Conservation (phyloP, 2,113 vertebrate genomes). For the Dipodomys stephensi region DNA sequence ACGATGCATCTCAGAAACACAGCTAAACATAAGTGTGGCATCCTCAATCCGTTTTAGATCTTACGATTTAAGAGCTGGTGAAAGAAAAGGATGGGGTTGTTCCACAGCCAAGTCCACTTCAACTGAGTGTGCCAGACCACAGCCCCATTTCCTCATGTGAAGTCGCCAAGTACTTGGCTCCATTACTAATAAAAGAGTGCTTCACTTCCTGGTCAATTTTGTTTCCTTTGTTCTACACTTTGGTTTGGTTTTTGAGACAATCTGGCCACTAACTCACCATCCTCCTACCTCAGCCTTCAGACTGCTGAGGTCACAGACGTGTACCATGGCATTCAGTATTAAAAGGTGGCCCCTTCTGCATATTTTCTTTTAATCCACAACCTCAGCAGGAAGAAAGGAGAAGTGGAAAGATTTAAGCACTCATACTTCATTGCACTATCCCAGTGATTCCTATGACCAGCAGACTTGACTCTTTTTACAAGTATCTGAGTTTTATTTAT, state of each 20-base stretch:
- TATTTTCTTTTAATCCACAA: background rate
- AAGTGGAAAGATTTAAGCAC: background rate
- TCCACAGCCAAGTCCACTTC: background rate
- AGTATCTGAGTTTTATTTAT: background rate
- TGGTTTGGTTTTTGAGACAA: no score
- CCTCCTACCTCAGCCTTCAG: no score
- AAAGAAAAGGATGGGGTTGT: background rate
- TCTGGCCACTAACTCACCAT: no score
- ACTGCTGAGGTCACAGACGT: no score
- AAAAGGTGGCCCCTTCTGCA: background rate
- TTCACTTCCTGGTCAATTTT: background rate
- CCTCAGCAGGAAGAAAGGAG: background rate
- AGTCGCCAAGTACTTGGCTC: background rate
- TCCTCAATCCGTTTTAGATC: background rate
- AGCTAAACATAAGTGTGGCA: background rate
- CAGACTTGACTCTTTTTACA: background rate
- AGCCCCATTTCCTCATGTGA: background rate
- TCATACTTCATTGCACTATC: background rate
- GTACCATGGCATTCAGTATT: background rate
- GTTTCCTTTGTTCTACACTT: no score
- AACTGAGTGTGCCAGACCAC: background rate
- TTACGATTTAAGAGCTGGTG: background rate
- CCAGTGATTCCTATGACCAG: background rate
- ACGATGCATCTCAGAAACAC: background rate
- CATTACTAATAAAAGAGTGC: background rate